A percentile compares a stretch with the other conserved stretches of the same genome.
These are phyloP conservation scores for Ptyas mucosa DNA, from an alignment of 2,113 vertebrate genomes.

Conservation along the genomic window DNA sequence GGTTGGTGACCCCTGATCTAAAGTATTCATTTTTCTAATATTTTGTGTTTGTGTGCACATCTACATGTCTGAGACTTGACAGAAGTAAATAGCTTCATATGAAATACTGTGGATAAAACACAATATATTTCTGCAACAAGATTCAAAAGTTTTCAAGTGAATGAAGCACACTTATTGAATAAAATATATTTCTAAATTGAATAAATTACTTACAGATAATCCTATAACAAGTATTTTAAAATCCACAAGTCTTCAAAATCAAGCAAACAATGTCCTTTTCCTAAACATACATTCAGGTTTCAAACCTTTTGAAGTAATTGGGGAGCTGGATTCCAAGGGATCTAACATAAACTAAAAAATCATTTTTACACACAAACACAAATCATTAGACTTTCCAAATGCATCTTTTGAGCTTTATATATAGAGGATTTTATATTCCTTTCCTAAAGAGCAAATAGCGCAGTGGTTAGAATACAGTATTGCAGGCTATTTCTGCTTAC, in stretches of 20 bases:
- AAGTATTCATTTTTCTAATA: not conserved
- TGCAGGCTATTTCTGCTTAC: too few species aligned
- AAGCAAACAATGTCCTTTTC: not conserved
- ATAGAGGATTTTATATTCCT: not conserved
- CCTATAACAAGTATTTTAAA: not conserved
- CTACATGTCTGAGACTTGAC: not conserved
- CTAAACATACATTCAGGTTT: not conserved
- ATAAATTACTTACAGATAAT: not conserved
- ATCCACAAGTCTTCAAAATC: not conserved
- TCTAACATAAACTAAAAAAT: not conserved
- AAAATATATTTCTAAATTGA: not conserved
- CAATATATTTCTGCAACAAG: not conserved
- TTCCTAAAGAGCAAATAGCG: not conserved
- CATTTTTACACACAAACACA: not conserved
- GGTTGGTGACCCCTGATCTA: too few species aligned
- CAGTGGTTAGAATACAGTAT: too few species aligned
- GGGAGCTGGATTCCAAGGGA: not conserved
- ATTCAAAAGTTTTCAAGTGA: not conserved
- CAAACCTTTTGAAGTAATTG: not conserved
- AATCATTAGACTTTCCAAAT: not conserved
- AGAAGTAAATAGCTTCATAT: not conserved
- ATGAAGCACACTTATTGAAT: not conserved
- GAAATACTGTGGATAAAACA: not conserved
- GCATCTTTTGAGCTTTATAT: not conserved
- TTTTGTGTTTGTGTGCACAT: not conserved